Base-by-base conservation (phyloP, 2,888 invertebrate species). In the Ectemnius continuus region DNA sequence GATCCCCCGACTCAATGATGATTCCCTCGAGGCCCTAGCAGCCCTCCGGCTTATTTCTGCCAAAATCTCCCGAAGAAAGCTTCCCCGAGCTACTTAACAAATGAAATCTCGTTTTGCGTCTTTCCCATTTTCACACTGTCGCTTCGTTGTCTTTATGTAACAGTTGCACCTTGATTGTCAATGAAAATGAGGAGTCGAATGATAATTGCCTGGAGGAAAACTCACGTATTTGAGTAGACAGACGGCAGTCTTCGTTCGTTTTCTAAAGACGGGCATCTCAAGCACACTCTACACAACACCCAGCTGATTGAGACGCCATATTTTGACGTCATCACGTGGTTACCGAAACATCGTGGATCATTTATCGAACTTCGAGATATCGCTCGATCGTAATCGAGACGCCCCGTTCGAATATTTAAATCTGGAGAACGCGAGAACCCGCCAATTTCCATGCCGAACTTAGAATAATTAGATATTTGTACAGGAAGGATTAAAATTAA, bases 291-390 rank as follows among this genome's bases (percentile, higher is more conserved):
- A 88, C 89, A 89, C 89, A 90, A 88, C 88, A 89, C 87, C 90
- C 90, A 91, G 90, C 90, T 91, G 90, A 91, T 90, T 88, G 86
- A 79, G 84, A 85, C 86, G 89, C 90, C 90, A 91, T 91, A 81
- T 88, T 89, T 81, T 89, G 90, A 91, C 90, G 90, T 90, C 89
- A 89, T 80, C 84, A 77, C 80, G 84, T 82, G 81, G 79, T 75
- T 71, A 68, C 73, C 70, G 77, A 76, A 76, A 70, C 61, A 75
- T 68, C 68, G 65, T 61, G 11, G 36, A 36, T 36, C 36, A 36
- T 36, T 36, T 70, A 73, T 79, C 75, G 79, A 20, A 59, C 61
- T 67, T 75, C 70, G 74, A 76, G 36, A 6, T 36, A 36, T 36
- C 36, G 36, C 36, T 6, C 5, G 36, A 8, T 36, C 11, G 8